A percentile compares a stretch with the other conserved stretches of the same genome.
Conservation (phyloP, 2,888 invertebrate genomes). For the Coecobrya sp. region DNA sequence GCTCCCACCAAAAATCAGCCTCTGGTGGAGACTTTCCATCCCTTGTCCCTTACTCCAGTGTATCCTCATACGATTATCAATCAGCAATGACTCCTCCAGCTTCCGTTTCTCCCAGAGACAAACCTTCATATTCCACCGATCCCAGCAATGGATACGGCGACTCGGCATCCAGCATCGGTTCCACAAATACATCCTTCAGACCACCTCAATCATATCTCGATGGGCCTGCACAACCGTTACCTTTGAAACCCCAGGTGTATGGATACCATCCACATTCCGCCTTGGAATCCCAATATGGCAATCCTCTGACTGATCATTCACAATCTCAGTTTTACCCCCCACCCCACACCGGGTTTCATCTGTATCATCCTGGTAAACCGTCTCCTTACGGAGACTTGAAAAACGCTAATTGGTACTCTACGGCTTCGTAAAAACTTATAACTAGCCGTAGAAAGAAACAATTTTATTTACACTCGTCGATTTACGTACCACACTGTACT, state of each 20-base stretch:
- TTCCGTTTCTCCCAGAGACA: slow-evolving; percentile 98
- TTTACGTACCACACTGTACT: slow-evolving; percentile 52
- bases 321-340: slow-evolving; percentile 95
- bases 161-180: slow-evolving; percentile 68
- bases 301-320: slow-evolving; percentile 89
- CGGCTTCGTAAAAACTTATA: slow-evolving; percentile 91
- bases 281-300: slow-evolving; percentile 90
- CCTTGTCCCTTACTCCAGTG: slow-evolving; percentile 84
- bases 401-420: slow-evolving; percentile 92
- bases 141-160: slow-evolving; percentile 86
- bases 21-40: slow-evolving; percentile 87
- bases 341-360: slow-evolving; percentile 93
- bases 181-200: slow-evolving; percentile 89
- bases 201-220: slow-evolving; percentile 89
- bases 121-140: slow-evolving; percentile 90
- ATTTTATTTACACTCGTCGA: slow-evolving; percentile 31
- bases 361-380: slow-evolving; percentile 93
- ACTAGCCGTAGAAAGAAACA: not conserved
- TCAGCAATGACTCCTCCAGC: slow-evolving; percentile 98
- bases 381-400: slow-evolving; percentile 87
- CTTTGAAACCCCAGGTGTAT: slow-evolving; percentile 95
- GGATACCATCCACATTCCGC: slow-evolving; percentile 89
- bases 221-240: slow-evolving; percentile 91
- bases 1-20: slow-evolving; percentile 85
- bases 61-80: slow-evolving; percentile 89